Conservation (phyloP, 2,797 vertebrate species). For the Salarias fasciatus region DNA sequence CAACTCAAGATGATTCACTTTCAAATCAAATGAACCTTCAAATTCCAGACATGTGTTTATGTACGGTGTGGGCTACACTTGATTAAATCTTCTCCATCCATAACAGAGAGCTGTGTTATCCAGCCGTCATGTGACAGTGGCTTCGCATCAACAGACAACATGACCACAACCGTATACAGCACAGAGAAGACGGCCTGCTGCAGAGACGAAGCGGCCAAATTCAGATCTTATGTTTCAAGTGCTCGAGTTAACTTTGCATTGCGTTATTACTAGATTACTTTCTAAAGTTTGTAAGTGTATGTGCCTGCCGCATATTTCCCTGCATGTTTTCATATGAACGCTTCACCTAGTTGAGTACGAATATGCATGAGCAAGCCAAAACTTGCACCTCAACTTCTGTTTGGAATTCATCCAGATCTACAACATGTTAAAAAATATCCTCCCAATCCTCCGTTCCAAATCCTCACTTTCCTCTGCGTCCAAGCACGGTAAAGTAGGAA, state of each 20-base stretch:
- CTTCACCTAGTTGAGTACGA: slow-evolving; percentile 22
- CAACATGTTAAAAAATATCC: slow-evolving; percentile 61
- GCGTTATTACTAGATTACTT: not conserved
- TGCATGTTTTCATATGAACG: slow-evolving; percentile 10
- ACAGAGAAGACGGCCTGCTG: slow-evolving; percentile 10
- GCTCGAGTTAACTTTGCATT: slow-evolving; percentile 5
- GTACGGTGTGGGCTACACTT: slow-evolving; percentile 49
- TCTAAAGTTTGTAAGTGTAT: slow-evolving; percentile 9
- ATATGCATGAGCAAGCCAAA: slow-evolving; percentile 57
- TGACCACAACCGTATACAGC: slow-evolving; percentile 44
- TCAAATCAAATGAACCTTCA: slow-evolving; percentile 72
- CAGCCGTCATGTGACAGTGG: slow-evolving; percentile 61
- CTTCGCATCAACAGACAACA: slow-evolving; percentile 58
- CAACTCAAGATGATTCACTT: slow-evolving; percentile 50
- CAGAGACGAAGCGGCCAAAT: slow-evolving; percentile 11
- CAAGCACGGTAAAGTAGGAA: slow-evolving; percentile 83
- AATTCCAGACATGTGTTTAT: slow-evolving; percentile 68
- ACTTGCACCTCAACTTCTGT: slow-evolving; percentile 62
- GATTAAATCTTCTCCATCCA: slow-evolving; percentile 69
- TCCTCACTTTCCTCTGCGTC: slow-evolving; percentile 72
- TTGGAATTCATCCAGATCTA: slow-evolving; percentile 74
- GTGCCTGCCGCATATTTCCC: slow-evolving; percentile 1
- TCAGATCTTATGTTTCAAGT: slow-evolving; percentile 24
- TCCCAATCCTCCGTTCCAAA: slow-evolving; percentile 68
- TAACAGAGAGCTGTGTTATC: slow-evolving; percentile 66